A percentile compares a stretch with the other conserved stretches of the same genome.
These are phyloP conservation scores for Platygyra sinensis DNA, from an alignment of 64 coral and sea anemone genomes.

Conservation along the genomic window DNA sequence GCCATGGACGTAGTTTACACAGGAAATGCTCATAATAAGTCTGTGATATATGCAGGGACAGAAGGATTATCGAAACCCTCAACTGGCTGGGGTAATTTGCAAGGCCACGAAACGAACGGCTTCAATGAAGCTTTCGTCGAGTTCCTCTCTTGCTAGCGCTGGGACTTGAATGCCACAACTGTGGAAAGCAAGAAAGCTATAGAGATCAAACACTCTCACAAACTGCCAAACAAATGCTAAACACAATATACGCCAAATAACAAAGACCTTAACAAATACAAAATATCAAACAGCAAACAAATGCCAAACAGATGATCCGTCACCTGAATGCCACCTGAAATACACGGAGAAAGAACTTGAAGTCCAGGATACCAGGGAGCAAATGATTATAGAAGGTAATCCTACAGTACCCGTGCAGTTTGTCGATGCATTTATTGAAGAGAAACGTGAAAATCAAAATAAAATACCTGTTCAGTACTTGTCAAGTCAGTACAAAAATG, in stretches of 20 bases:
- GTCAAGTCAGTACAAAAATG: no score
- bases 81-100: not conserved
- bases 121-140: not conserved
- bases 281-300: not conserved
- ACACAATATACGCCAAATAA: not conserved
- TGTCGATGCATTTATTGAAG: not conserved
- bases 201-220: not conserved
- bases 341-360: conserved; percentile 6
- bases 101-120: not conserved
- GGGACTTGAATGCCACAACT: conserved; percentile 17
- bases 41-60: not conserved
- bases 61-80: not conserved
- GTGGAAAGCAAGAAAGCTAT: not conserved
- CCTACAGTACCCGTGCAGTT: not conserved
- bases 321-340: not conserved
- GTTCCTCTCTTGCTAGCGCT: conserved; percentile 11
- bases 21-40: conserved; percentile 4
- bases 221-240: conserved; percentile 19
- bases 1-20: conserved; percentile 4
- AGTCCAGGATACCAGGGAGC: not conserved
- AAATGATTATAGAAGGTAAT: not conserved
- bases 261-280: not conserved
- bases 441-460: not conserved
- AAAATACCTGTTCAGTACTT: no score
- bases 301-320: not conserved